phyloP scores from a whole-genome alignment of 1,140 invertebrate species.

The Mycetomoellerius zeteki region DNA sequence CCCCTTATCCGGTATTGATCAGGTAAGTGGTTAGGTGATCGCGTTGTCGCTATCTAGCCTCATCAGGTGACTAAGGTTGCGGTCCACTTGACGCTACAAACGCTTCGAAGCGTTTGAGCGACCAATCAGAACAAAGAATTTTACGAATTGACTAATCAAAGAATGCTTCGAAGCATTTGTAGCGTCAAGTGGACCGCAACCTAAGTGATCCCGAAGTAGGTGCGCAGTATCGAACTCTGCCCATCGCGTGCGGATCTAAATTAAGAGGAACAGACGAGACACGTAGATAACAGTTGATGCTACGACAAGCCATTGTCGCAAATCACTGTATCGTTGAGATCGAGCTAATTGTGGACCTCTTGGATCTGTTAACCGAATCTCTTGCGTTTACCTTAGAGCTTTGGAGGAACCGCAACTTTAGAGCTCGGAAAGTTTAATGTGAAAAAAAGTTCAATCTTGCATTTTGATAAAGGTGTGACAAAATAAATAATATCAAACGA shows the following conservation, averaged over 20 bases:
- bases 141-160: too few species aligned
- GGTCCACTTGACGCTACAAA: too few species aligned
- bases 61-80: constrained; percentile 27
- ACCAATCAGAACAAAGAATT: too few species aligned
- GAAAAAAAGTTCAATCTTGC: not conserved
- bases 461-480: not conserved
- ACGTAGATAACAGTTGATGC: constrained; percentile 22
- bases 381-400: not conserved
- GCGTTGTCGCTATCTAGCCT: not conserved
- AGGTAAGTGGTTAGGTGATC: constrained; percentile 21
- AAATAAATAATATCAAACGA: not conserved
- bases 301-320: constrained; percentile 1
- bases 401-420: not conserved
- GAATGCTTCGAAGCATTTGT: too few species aligned
- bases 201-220: constrained; percentile 34
- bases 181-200: too few species aligned
- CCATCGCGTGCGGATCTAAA: not conserved
- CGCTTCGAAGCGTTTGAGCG: too few species aligned
- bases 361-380: not conserved
- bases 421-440: not conserved
- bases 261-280: constrained; percentile 43
- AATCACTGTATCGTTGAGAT: constrained; percentile 41
- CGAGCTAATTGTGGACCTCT: constrained; percentile 1
- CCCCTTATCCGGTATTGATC: constrained; percentile 15
- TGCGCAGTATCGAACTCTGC: not conserved